A percentile compares a stretch with the other conserved stretches of the same genome.
Evolutionary conservation across 53 echinoderm and acorn worm species (phyloP).

Genomic region (Luidia sarsii): DNA sequence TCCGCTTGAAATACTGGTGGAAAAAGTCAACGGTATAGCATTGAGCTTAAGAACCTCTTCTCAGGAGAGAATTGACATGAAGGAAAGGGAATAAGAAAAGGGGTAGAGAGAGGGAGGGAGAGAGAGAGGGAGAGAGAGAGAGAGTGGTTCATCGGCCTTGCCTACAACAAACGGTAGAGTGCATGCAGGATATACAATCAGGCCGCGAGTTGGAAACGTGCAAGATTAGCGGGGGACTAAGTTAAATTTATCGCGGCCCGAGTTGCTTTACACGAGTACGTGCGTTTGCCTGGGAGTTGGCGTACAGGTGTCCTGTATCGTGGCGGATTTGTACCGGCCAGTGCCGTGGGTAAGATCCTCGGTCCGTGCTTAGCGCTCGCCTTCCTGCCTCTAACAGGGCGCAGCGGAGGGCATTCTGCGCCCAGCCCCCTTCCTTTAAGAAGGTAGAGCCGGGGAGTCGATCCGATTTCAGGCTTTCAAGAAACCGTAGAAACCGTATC

Average conservation of each 20-base stretch:
- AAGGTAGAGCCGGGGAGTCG: constrained; percentile 29
- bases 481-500: constrained; percentile 49
- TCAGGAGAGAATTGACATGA: too few species aligned
- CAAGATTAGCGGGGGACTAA: constrained; percentile 41
- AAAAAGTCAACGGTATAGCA: too few species aligned
- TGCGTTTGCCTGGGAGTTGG: constrained; percentile 43
- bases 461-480: constrained; percentile 55
- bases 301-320: constrained; percentile 48
- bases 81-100: too few species aligned
- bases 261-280: constrained; percentile 58
- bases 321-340: constrained; percentile 29
- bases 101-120: too few species aligned
- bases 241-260: constrained; percentile 53
- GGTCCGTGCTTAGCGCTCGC: constrained; percentile 25
- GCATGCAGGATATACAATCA: constrained; percentile 46
- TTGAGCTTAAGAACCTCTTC: too few species aligned
- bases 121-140: too few species aligned
- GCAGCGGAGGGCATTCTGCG: constrained; percentile 17
- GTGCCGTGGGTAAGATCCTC: constrained; percentile 47
- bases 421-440: constrained; percentile 4
- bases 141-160: constrained; percentile 52
- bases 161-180: constrained; percentile 22
- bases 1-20: too few species aligned
- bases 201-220: constrained; percentile 50
- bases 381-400: constrained; percentile 21